Evolutionary conservation across 2,113 vertebrate genomes (phyloP).

Genomic region (Hippocampus abdominalis): DNA sequence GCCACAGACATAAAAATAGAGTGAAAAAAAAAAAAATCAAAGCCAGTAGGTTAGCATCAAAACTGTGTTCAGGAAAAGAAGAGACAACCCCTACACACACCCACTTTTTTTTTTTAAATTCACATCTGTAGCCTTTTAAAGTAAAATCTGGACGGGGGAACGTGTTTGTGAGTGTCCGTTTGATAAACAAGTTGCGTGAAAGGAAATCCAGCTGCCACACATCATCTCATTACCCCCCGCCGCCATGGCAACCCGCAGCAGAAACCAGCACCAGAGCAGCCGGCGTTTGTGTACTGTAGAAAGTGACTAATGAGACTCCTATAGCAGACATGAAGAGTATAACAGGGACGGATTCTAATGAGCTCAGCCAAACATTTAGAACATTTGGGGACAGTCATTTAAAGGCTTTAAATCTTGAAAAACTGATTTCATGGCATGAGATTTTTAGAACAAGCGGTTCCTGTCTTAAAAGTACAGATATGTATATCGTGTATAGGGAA

Average conservation of each 20-base stretch:
- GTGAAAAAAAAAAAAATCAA: too few species aligned
- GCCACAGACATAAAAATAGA: background rate
- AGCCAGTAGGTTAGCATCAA: too few species aligned
- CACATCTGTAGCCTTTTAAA: background rate
- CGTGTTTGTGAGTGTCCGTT: background rate
- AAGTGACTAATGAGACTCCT: background rate
- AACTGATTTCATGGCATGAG: too few species aligned
- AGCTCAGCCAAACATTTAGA: background rate
- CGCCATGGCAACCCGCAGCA: background rate
- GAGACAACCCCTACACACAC: background rate
- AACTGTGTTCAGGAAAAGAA: too few species aligned
- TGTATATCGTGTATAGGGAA: background rate
- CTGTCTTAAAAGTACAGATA: too few species aligned
- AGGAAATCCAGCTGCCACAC: background rate
- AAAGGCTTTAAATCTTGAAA: background rate
- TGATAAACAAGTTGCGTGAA: conserved; percentile 4
- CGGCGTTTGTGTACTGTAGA: background rate
- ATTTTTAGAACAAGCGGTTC: too few species aligned
- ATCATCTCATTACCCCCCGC: background rate
- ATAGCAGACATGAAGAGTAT: background rate
- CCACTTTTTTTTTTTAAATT: background rate
- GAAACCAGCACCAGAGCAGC: background rate
- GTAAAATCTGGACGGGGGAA: background rate
- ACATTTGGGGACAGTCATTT: background rate
- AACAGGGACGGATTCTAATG: background rate